These are phyloP conservation scores for Theristicus caerulescens DNA, from an alignment of 2,113 vertebrate species.

Conservation along the genomic window DNA sequence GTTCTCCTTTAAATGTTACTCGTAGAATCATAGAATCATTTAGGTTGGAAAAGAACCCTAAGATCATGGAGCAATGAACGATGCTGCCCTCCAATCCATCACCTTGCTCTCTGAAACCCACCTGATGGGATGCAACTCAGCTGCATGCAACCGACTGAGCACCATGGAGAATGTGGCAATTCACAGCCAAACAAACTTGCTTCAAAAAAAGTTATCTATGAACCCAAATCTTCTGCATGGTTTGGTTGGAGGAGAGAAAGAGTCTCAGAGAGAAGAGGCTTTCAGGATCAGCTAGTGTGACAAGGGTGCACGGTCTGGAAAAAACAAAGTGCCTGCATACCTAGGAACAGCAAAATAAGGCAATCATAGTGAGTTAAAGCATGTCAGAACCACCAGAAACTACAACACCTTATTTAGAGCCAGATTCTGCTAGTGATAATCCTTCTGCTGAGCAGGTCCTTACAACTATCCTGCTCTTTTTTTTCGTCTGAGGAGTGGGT, in stretches of 20 bases:
- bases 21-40: neutral
- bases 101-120: neutral
- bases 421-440: neutral
- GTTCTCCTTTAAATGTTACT: neutral
- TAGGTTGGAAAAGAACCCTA: neutral
- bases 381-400: neutral
- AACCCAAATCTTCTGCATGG: neutral
- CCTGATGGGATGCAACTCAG: neutral
- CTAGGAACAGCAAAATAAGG: neutral
- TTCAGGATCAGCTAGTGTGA: neutral
- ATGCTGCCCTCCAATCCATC: neutral
- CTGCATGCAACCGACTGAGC: accelerated
- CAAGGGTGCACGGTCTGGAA: neutral
- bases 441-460: neutral
- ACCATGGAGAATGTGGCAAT: neutral
- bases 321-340: neutral
- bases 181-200: neutral
- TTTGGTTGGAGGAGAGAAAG: neutral
- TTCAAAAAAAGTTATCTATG: neutral
- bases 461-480: neutral
- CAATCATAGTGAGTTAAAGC: neutral
- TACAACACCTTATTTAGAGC: neutral
- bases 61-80: neutral
- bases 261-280: neutral
- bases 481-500: neutral